A percentile compares a stretch with the other conserved stretches of the same genome.
These are phyloP conservation scores for Pyrocoelia pectoralis DNA, from an alignment of 2,888 invertebrate genomes.

Conservation along the genomic window DNA sequence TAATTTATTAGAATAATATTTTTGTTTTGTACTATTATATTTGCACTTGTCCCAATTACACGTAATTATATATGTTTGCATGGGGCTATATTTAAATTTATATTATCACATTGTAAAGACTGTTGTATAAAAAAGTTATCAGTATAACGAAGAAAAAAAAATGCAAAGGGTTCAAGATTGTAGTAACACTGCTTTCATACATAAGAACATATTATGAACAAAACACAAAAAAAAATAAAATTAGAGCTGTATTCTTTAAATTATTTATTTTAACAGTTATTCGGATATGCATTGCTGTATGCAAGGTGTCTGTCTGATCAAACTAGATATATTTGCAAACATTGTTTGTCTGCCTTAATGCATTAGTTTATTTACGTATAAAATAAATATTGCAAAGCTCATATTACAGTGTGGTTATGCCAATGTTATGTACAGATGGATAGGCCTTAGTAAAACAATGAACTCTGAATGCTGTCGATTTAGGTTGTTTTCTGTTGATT, in stretches of 20 bases:
- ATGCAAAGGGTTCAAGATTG: conserved; percentile 43
- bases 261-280: conserved; percentile 39
- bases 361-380: conserved; percentile 38
- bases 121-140: conserved; percentile 49
- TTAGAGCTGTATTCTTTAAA: conserved; percentile 43
- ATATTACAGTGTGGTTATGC: conserved; percentile 39
- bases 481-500: conserved; percentile 50
- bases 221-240: conserved; percentile 39
- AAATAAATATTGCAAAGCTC: conserved; percentile 41
- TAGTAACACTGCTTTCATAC: conserved; percentile 51
- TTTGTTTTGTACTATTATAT: conserved; percentile 1
- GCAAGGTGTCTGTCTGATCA: conserved; percentile 17
- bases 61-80: conserved; percentile 30
- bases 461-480: conserved; percentile 47
- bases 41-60: conserved; percentile 6
- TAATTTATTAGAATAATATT: neutral
- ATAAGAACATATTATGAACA: conserved; percentile 42
- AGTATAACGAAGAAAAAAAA: conserved; percentile 45
- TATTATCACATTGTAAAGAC: conserved; percentile 54
- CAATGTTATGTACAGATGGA: conserved; percentile 43
- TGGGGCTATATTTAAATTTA: conserved; percentile 48
- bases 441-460: conserved; percentile 49
- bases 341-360: conserved; percentile 38
- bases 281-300: conserved; percentile 34
- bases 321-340: conserved; percentile 19